These are phyloP conservation scores for Allochrocebus solatus DNA, from an alignment of 2,797 vertebrate genomes.

Conservation along the genomic window DNA sequence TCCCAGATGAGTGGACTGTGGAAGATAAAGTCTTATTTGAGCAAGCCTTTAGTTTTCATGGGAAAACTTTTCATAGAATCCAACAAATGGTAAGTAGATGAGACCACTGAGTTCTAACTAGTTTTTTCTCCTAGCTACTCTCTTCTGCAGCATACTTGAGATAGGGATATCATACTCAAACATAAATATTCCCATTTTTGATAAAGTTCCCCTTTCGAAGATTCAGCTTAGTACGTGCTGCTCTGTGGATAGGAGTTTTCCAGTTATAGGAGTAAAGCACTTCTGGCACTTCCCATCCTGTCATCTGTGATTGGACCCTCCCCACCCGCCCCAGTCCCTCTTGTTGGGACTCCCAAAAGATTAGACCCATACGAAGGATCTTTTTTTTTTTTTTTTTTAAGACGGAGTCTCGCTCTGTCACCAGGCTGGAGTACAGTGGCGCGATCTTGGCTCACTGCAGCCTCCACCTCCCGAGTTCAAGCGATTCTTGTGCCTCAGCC, in stretches of 20 bases:
- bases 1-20: constrained; percentile 98
- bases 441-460: too few relatives aligned
- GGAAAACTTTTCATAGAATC: constrained; percentile 97
- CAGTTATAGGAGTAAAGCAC: fast-evolving
- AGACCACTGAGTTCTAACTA: neutral
- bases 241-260: neutral
- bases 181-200: neutral
- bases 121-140: neutral
- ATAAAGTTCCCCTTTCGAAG: neutral
- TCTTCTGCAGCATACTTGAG: neutral
- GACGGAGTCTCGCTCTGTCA: too few relatives aligned
- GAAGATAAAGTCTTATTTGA: constrained; percentile 97
- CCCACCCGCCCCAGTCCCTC: neutral
- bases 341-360: neutral
- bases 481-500: too few relatives aligned
- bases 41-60: constrained; percentile 97
- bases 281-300: neutral
- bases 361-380: neutral
- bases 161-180: neutral
- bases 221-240: neutral
- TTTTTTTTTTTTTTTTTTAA: too few relatives aligned
- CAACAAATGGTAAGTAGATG: constrained; percentile 94
- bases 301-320: fast-evolving
- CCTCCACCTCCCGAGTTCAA: too few relatives aligned
- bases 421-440: too few relatives aligned